These are phyloP conservation scores for Hydropsyche tenuis DNA, from an alignment of 1,140 invertebrate species.

Conservation along the genomic window DNA sequence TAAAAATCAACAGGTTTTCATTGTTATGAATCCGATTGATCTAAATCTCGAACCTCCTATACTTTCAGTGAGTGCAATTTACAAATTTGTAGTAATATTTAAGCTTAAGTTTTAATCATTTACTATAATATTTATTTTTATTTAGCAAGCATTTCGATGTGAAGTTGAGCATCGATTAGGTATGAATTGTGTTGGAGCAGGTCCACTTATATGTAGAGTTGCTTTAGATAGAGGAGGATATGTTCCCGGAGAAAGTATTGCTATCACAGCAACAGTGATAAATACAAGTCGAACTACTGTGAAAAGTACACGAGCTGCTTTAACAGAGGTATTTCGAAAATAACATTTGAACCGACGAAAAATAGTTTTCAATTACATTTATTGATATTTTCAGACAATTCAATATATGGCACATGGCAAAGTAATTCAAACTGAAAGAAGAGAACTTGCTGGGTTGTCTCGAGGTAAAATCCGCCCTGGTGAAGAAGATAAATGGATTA, in stretches of 20 bases:
- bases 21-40: conserved; percentile 96
- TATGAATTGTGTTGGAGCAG: conserved; percentile 83
- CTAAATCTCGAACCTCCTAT: conserved; percentile 89
- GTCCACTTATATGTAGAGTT: conserved; percentile 82
- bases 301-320: conserved; percentile 75
- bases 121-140: too few relatives aligned
- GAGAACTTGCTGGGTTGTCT: conserved; percentile 81
- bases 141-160: conserved; percentile 88
- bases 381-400: conserved; percentile 74
- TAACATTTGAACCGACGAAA: background rate
- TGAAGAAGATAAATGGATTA: conserved; percentile 84
- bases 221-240: conserved; percentile 90
- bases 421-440: conserved; percentile 84
- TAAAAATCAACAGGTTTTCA: conserved; percentile 96
- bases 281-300: conserved; percentile 84
- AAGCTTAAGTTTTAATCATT: too few relatives aligned
- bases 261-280: conserved; percentile 82
- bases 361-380: too few relatives aligned
- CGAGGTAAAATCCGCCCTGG: conserved; percentile 85
- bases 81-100: background rate
- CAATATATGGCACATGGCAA: conserved; percentile 88
- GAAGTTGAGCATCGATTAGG: conserved; percentile 90
- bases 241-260: conserved; percentile 91
- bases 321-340: conserved; percentile 72
- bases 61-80: conserved; percentile 74